Evolutionary conservation across 1,140 invertebrate genomes (phyloP).

Genomic region (Hesperophylax magnus): DNA sequence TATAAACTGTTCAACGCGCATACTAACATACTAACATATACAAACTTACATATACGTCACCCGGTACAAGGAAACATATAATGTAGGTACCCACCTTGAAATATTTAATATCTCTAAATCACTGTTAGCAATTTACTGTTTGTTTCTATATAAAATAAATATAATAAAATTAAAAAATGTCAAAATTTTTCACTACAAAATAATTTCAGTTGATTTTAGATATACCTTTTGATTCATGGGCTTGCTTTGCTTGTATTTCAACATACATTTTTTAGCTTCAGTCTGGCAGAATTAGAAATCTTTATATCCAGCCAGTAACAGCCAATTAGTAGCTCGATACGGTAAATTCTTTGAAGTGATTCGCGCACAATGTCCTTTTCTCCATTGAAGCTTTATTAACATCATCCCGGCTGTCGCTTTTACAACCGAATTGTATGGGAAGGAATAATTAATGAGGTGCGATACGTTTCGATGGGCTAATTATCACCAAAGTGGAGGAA

Average conservation of each 20-base stretch:
- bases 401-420: conserved; percentile 6
- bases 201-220: too few relatives aligned
- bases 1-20: too few relatives aligned
- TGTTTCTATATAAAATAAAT: too few relatives aligned
- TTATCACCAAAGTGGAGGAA: conserved; percentile 24
- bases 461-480: conserved; percentile 16
- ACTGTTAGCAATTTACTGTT: too few relatives aligned
- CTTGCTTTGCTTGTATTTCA: neutral
- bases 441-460: conserved; percentile 23
- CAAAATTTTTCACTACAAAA: too few relatives aligned
- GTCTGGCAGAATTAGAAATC: neutral
- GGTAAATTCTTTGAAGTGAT: conserved; percentile 15
- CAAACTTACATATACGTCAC: too few relatives aligned
- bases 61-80: too few relatives aligned
- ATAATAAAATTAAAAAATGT: too few relatives aligned
- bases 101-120: too few relatives aligned
- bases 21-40: too few relatives aligned
- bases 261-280: neutral
- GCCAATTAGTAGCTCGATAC: conserved; percentile 28
- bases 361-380: conserved; percentile 15
- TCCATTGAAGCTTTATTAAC: conserved; percentile 34
- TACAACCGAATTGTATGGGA: conserved; percentile 6
- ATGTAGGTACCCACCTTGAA: too few relatives aligned
- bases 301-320: conserved; percentile 22
- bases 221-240: neutral